Evolutionary conservation across 2,797 vertebrate genomes (phyloP), one percentile per base, ranked within the genome.

Genomic region (Ibycter americanus): DNA sequence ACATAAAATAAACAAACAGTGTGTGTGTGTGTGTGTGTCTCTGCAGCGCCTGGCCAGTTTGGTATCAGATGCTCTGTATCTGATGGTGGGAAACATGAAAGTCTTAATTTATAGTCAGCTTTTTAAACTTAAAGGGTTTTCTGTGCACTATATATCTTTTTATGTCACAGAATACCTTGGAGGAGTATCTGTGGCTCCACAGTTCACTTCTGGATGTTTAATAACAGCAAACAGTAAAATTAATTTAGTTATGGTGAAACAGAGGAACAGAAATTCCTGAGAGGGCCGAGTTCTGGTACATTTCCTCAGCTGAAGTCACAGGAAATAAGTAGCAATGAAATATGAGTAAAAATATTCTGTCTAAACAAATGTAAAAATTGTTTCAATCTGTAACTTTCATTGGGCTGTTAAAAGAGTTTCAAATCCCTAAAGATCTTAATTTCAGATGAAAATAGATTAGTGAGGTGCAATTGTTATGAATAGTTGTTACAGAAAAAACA

Each of bases 181-280:
- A 83, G 85, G 38, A 90, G 32, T 81, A 49, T 62, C 84, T 58
- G 73, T 95, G 79, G 38, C 72, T 95, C 65, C 32, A 63, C 66
- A 49, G 76, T 90, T 96, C 72, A 51, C 46, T 95, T 95, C 79
- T 88, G 66, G 62, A 36, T 88, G 42, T 78, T 93, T 93, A 91
- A 87, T 91, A 94, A 90, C 54, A 86, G 42, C 54, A 88, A 96
- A 83, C 56, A 93, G 71, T 90, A 91, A 94, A 72, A 93, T 91
- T 83, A 87, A 63, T 92, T 83, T 90, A 83, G 82, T 88, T 76
- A 68, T 72, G 51, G 80, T 91, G 62, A 88, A 91, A 87, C 49
- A 79, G 76, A 90, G 63, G 68, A 91, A 29, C 65, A 71, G 85
- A 83, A 86, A 94, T 52, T 86, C 89, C 82, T 58, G 49, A 47